phyloP scores from a whole-genome alignment of 2,113 vertebrate species.

The Crotalus helleri region DNA sequence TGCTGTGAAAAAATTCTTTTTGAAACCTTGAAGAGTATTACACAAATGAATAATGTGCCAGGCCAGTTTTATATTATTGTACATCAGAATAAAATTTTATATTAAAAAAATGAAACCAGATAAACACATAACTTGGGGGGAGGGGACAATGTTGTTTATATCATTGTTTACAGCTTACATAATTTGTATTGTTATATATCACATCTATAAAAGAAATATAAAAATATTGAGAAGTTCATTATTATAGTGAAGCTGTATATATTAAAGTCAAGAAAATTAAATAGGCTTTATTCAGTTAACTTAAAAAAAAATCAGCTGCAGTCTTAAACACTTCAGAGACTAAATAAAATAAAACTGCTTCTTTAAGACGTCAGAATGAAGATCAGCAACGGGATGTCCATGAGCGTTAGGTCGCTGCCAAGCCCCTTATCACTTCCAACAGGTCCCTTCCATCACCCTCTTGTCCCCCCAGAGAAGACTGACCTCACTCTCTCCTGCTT shows the following conservation, averaged over 20 bases:
- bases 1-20: neutral
- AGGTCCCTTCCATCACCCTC: neutral
- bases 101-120: neutral
- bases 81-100: neutral
- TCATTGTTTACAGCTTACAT: neutral
- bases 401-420: neutral
- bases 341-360: neutral
- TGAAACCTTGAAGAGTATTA: neutral
- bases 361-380: neutral
- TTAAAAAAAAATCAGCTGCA: neutral
- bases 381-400: neutral
- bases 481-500: neutral
- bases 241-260: neutral
- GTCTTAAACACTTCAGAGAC: neutral
- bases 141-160: neutral
- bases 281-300: neutral
- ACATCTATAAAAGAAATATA: neutral
- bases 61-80: neutral
- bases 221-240: neutral
- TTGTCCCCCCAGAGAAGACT: neutral
- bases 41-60: neutral
- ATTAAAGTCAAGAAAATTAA: neutral
- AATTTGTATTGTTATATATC: neutral
- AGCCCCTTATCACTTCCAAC: neutral
- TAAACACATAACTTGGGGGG: neutral